Evolutionary conservation across 2,797 vertebrate species (phyloP).

Genomic region (Orestias chungarensis): DNA sequence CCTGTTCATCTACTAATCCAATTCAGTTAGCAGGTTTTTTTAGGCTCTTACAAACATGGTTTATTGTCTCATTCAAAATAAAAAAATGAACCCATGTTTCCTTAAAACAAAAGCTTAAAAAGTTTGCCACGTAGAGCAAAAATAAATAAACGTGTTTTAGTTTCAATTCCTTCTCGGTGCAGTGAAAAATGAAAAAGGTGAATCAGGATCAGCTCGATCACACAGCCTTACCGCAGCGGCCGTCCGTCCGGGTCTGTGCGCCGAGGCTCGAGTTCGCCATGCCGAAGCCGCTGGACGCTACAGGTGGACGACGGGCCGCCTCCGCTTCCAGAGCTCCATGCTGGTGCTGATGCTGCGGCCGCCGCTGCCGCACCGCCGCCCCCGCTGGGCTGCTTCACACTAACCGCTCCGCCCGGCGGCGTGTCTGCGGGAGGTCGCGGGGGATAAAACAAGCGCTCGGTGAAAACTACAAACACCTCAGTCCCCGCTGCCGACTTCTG

Average conservation of each 20-base stretch:
- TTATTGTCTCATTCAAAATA: not conserved
- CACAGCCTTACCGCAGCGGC: conserved; percentile 50
- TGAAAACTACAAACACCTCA: not conserved
- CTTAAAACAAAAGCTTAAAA: not conserved
- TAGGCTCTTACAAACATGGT: not conserved
- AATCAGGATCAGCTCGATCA: not conserved
- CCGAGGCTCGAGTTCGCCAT: conserved; percentile 74
- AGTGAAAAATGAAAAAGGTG: not conserved
- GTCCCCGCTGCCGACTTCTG: conserved; percentile 26
- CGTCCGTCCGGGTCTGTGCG: conserved; percentile 32
- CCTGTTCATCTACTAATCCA: too few species aligned
- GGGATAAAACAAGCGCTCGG: not conserved
- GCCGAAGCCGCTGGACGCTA: conserved; percentile 60
- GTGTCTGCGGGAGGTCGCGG: not conserved
- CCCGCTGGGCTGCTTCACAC: conserved; percentile 6
- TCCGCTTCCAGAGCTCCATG: conserved; percentile 64
- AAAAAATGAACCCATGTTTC: not conserved
- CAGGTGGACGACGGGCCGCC: conserved; percentile 69
- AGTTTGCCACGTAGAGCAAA: accelerated
- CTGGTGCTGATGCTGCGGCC: conserved; percentile 55
- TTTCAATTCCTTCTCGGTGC: not conserved
- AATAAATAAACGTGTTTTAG: accelerated
- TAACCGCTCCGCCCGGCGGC: conserved; percentile 1
- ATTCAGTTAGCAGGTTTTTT: too few species aligned
- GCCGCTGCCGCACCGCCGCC: conserved; percentile 13